phyloP scores from a whole-genome alignment of 1,140 invertebrate genomes.

The Monomorium pharaonis region DNA sequence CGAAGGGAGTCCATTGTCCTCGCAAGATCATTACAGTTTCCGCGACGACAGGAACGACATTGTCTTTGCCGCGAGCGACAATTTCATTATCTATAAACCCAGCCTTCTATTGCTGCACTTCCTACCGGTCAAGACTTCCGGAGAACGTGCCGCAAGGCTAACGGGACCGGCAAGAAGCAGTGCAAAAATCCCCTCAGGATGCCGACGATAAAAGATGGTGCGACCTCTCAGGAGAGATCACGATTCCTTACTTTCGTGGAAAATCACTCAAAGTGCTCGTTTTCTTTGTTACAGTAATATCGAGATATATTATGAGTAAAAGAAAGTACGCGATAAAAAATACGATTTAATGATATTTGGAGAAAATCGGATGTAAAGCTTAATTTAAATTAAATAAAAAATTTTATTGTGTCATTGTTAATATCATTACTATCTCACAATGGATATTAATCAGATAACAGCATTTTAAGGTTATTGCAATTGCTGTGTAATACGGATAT shows the following conservation, averaged over 20 bases:
- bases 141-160: background rate
- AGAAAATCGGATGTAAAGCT: background rate
- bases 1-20: slow-evolving; percentile 10
- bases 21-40: slow-evolving; percentile 17
- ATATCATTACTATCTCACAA: background rate
- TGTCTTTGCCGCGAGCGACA: slow-evolving; percentile 13
- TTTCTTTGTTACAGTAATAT: background rate
- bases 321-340: background rate
- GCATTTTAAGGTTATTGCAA: background rate
- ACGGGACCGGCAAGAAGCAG: background rate
- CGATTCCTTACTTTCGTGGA: background rate
- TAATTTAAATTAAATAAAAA: background rate
- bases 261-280: background rate
- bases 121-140: background rate
- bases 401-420: background rate
- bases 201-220: slow-evolving; percentile 3
- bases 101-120: background rate
- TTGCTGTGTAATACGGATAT: background rate
- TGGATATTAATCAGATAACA: background rate
- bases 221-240: background rate
- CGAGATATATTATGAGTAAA: background rate
- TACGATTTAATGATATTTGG: background rate
- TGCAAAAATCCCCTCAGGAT: background rate
- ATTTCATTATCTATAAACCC: slow-evolving; percentile 31
- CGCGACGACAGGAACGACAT: slow-evolving; percentile 6